Conservation (phyloP, 1,140 invertebrate genomes). For the Archegozetes longisetosus region DNA sequence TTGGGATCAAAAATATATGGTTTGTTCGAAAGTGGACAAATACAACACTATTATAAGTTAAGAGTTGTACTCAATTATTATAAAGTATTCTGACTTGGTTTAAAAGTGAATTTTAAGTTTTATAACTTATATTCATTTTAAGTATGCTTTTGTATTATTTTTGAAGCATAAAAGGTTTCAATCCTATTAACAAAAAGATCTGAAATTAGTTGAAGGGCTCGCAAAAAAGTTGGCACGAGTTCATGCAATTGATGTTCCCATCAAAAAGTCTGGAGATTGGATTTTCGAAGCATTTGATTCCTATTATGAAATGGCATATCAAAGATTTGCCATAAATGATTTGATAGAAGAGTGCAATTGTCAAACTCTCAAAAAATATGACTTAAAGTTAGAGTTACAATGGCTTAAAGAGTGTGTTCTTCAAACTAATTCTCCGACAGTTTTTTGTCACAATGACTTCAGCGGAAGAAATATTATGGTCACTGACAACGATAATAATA, state of each 20-base stretch:
- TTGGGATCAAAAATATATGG: not conserved
- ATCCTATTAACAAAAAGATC: not conserved
- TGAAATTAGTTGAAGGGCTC: not conserved
- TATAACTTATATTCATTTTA: not conserved
- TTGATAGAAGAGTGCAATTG: not conserved
- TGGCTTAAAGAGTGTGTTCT: not conserved
- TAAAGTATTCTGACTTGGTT: not conserved
- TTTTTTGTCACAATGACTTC: slow-evolving; percentile 1
- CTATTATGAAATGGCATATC: not conserved
- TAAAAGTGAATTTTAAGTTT: not conserved
- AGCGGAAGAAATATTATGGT: slow-evolving; percentile 2
- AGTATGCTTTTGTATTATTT: not conserved
- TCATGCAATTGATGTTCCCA: not conserved
- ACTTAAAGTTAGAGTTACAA: not conserved
- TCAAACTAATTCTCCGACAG: not conserved
- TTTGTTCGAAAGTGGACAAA: not conserved
- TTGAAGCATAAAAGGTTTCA: slow-evolving; percentile 3
- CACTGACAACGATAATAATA: not conserved
- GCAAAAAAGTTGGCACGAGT: not conserved
- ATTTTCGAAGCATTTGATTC: not conserved
- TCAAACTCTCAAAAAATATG: not conserved
- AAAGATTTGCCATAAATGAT: not conserved
- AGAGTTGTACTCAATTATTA: not conserved
- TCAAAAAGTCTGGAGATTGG: not conserved
- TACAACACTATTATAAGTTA: not conserved